These are phyloP conservation scores for Podarcis lilfordi DNA, from an alignment of 2,797 vertebrate species.

Conservation along the genomic window DNA sequence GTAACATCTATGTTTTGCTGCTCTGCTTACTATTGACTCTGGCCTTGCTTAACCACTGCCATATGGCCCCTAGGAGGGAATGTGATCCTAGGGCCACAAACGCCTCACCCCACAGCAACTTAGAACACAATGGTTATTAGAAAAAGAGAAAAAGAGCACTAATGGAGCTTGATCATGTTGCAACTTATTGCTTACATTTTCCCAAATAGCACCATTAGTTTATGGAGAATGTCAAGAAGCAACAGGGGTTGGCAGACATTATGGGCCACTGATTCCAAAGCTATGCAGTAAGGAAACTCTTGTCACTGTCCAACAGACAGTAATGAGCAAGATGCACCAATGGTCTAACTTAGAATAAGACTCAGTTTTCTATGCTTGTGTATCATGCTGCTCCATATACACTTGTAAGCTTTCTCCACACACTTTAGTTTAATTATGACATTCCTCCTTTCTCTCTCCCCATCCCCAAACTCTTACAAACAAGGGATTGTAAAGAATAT, in stretches of 20 bases:
- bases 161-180: background rate
- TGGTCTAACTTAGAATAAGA: no score
- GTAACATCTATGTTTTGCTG: no score
- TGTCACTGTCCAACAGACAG: background rate
- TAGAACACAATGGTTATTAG: background rate
- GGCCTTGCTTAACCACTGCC: no score
- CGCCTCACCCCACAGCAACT: background rate
- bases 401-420: background rate
- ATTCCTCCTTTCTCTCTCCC: background rate
- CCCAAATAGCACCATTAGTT: background rate
- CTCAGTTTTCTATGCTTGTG: background rate
- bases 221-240: no score
- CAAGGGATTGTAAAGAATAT: background rate
- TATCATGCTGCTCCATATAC: no score
- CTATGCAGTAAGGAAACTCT: background rate
- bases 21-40: no score
- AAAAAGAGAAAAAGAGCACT: background rate
- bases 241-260: no score
- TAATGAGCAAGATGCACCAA: no score
- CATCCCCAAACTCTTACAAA: background rate
- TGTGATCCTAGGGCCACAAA: no score
- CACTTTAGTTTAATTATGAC: background rate
- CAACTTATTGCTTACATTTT: background rate
- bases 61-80: no score
- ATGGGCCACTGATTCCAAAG: no score